Percentiles rank a stretch among this genome's conserved stretches.
phyloP scores from a whole-genome alignment of 2,888 invertebrate species.

The Phania funesta region DNA sequence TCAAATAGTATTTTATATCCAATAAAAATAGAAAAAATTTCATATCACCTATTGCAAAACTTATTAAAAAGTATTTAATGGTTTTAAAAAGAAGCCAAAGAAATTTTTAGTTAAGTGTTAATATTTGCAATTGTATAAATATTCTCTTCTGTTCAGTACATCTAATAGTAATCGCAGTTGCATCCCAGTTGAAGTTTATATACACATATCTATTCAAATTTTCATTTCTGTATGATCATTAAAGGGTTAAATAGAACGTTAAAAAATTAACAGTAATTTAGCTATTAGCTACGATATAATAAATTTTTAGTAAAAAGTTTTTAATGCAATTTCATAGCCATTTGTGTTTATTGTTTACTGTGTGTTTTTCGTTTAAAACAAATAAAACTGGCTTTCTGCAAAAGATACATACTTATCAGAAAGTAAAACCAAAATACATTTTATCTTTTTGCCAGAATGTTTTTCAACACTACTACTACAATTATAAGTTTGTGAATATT shows the following conservation, averaged over 20 bases:
- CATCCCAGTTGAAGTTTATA: no score
- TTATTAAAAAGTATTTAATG: no score
- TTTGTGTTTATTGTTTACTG: not conserved
- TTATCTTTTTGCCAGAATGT: constrained; percentile 36
- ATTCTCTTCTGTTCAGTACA: no score
- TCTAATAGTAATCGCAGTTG: no score
- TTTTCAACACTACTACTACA: constrained; percentile 44
- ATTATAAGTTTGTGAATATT: constrained; percentile 19
- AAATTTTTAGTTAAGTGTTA: no score
- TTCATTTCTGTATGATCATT: not conserved
- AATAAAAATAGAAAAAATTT: no score
- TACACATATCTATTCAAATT: no score
- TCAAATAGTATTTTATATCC: no score
- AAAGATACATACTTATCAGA: constrained; percentile 1
- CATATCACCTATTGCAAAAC: no score
- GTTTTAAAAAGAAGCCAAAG: no score
- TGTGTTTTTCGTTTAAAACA: constrained; percentile 33
- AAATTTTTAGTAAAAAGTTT: constrained; percentile 30
- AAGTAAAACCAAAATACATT: constrained; percentile 14
- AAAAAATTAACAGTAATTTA: constrained; percentile 32
- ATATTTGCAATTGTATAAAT: no score
- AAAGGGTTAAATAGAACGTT: constrained; percentile 26
- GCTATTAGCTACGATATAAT: constrained; percentile 48
- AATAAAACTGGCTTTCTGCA: constrained; percentile 23
- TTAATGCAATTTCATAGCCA: constrained; percentile 2